These are phyloP conservation scores for Ormyrus nitidulus DNA, from an alignment of 2,888 invertebrate species.

Conservation along the genomic window DNA sequence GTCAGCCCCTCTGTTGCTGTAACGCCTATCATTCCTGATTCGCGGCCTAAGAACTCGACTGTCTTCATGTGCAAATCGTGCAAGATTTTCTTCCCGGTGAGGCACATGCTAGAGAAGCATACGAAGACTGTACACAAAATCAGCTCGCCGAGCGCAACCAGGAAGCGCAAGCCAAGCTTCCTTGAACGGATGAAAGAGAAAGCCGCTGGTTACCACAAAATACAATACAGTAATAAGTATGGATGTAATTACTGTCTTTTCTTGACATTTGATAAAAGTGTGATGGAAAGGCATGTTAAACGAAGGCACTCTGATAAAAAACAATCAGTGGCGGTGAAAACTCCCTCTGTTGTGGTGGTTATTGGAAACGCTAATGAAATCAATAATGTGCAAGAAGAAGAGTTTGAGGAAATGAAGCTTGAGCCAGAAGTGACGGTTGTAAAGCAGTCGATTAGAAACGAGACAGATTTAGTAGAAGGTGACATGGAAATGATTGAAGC, in stretches of 20 bases:
- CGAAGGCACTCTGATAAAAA: slow-evolving; percentile 59
- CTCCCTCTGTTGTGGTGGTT: slow-evolving; percentile 22
- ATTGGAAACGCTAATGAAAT: slow-evolving; percentile 8
- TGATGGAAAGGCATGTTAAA: slow-evolving; percentile 57
- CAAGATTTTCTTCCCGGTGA: slow-evolving; percentile 35
- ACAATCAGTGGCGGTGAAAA: not conserved
- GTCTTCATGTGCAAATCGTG: slow-evolving; percentile 44
- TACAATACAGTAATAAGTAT: slow-evolving; percentile 30
- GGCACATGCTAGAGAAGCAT: slow-evolving; percentile 26
- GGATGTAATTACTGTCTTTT: slow-evolving; percentile 61
- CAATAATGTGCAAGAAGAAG: not conserved
- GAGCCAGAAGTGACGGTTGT: not conserved
- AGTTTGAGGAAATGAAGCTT: not conserved
- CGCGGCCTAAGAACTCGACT: not conserved
- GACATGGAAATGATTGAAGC: not conserved
- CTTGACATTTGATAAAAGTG: slow-evolving; percentile 58
- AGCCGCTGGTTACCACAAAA: not conserved
- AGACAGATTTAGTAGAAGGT: not conserved
- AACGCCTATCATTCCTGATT: too few relatives aligned
- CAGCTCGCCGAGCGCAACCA: too few relatives aligned
- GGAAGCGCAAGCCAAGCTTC: not conserved
- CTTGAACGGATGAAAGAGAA: slow-evolving; percentile 15
- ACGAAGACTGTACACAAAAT: not conserved
- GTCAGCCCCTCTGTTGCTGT: not conserved
- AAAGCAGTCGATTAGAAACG: not conserved